phyloP scores from a whole-genome alignment of 2,797 vertebrate genomes.

The Megaceryle alcyon region DNA sequence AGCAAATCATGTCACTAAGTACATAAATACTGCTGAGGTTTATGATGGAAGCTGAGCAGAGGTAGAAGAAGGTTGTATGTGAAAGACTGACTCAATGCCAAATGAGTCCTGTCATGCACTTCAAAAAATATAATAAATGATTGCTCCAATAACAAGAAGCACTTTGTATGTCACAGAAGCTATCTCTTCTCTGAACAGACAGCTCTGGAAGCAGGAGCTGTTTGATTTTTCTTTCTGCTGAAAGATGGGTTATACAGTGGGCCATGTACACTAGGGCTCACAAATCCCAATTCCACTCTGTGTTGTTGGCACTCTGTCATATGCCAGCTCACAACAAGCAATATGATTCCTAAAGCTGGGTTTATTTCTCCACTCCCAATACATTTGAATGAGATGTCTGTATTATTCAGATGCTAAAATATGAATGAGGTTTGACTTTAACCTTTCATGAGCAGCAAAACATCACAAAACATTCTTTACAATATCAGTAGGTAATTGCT shows the following conservation, averaged over 20 bases:
- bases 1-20: neutral
- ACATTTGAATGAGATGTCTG: neutral
- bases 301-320: neutral
- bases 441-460: neutral
- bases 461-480: neutral
- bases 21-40: neutral
- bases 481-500: neutral
- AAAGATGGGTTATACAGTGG: neutral
- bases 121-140: neutral
- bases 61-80: neutral
- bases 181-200: neutral
- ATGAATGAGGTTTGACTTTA: neutral
- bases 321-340: neutral
- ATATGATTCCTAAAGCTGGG: accelerated
- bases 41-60: neutral
- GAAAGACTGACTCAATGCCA: neutral
- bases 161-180: neutral
- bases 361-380: neutral
- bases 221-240: neutral
- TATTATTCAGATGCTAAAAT: neutral
- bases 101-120: neutral
- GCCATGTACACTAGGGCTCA: neutral
- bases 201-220: neutral
- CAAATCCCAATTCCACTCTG: neutral
- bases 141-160: neutral